Percentiles rank a stretch among this genome's conserved stretches.
Evolutionary conservation across 2,113 vertebrate genomes (phyloP).

Genomic region (Nansenia antarctica): DNA sequence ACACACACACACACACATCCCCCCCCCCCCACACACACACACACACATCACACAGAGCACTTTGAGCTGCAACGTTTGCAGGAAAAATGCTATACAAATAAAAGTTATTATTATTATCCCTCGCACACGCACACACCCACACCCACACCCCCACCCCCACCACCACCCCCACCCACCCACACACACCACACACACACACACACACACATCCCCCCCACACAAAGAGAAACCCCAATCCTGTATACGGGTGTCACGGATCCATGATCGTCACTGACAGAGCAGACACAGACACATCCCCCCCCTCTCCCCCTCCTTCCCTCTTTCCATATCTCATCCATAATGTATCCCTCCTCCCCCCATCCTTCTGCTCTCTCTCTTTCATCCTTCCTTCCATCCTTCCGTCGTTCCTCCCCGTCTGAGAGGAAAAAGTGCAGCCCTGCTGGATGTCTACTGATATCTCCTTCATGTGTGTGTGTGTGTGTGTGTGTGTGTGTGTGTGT

Average conservation of each 20-base stretch:
- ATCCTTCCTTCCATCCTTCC: neutral
- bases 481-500: no score
- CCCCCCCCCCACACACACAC: neutral
- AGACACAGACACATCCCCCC: conserved; percentile 24
- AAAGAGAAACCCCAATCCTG: neutral
- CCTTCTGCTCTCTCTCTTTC: conserved; percentile 17
- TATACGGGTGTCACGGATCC: conserved; percentile 24
- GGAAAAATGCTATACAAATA: no score
- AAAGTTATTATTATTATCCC: no score
- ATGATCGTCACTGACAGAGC: conserved; percentile 35
- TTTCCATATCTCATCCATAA: conserved; percentile 46
- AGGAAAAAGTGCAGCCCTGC: no score
- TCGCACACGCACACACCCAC: neutral
- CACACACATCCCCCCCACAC: conserved; percentile 4
- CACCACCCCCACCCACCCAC: neutral
- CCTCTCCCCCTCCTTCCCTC: neutral
- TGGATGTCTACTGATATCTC: no score
- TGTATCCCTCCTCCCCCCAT: conserved; percentile 34
- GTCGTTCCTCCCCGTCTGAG: no score
- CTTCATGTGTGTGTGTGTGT: neutral
- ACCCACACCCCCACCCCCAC: neutral
- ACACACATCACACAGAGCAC: neutral
- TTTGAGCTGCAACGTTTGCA: no score
- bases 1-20: neutral
- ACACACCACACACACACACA: neutral